phyloP scores from a whole-genome alignment of 1,140 invertebrate genomes.

The Drosophila yakuba region DNA sequence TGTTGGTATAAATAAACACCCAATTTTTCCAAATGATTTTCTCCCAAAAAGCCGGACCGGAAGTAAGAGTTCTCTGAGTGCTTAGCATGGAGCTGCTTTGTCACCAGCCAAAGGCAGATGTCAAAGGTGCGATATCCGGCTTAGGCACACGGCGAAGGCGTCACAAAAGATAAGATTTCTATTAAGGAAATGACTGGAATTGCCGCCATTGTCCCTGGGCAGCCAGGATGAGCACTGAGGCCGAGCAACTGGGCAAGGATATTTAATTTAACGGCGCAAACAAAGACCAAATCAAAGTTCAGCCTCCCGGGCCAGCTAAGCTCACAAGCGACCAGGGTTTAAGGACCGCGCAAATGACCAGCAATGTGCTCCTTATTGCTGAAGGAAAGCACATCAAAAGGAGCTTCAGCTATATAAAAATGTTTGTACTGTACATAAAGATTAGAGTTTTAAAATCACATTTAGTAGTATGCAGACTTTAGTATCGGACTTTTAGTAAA shows the following conservation, averaged over 20 bases:
- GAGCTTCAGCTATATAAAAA: neutral
- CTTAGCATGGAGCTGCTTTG: constrained; percentile 8
- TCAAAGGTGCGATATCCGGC: constrained; percentile 83
- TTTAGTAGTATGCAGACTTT: no score
- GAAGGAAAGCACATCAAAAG: neutral
- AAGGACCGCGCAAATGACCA: constrained; percentile 67
- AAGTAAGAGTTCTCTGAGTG: constrained; percentile 19
- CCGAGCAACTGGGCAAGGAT: constrained; percentile 51
- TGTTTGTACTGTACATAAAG: neutral
- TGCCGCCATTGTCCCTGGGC: constrained; percentile 62
- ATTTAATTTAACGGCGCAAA: constrained; percentile 83
- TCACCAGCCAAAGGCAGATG: constrained; percentile 53
- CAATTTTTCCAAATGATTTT: constrained; percentile 23
- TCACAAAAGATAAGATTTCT: constrained; percentile 83
- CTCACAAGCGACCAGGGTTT: constrained; percentile 7
- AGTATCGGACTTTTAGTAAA: no score
- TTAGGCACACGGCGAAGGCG: constrained; percentile 56
- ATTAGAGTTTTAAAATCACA: neutral
- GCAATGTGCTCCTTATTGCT: constrained; percentile 27
- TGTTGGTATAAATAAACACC: constrained; percentile 17
- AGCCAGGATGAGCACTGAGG: constrained; percentile 35
- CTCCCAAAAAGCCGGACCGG: constrained; percentile 4
- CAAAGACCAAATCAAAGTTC: constrained; percentile 64
- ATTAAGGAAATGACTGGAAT: constrained; percentile 82
- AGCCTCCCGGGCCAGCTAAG: constrained; percentile 8